phyloP scores from a whole-genome alignment of 2,888 invertebrate species.

The Agrotis exclamationis region DNA sequence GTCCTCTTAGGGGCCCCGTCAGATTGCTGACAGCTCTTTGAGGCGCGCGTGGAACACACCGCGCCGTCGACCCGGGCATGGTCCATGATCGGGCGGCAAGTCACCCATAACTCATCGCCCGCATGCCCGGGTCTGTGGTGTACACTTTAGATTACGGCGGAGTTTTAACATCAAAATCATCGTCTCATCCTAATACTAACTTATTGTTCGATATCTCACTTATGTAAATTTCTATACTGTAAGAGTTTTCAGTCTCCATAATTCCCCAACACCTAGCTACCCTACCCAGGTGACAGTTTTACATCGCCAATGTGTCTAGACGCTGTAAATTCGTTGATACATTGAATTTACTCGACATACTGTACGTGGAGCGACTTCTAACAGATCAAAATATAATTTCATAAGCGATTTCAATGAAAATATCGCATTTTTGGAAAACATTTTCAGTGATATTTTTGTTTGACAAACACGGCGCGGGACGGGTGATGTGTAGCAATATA shows the following conservation, averaged over 20 bases:
- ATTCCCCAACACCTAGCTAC: slow-evolving; percentile 17
- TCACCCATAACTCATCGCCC: too few relatives aligned
- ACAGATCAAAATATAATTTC: slow-evolving; percentile 49
- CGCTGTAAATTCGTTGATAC: slow-evolving; percentile 67
- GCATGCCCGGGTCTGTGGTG: too few relatives aligned
- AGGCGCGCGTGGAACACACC: too few relatives aligned
- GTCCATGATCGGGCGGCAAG: too few relatives aligned
- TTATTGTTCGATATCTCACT: too few relatives aligned
- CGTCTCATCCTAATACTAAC: too few relatives aligned
- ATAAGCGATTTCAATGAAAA: slow-evolving; percentile 48
- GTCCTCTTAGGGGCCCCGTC: too few relatives aligned
- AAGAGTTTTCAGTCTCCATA: not conserved
- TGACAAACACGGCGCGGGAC: slow-evolving; percentile 36
- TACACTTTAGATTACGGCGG: too few relatives aligned
- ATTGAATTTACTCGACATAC: slow-evolving; percentile 59
- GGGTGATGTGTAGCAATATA: slow-evolving; percentile 25
- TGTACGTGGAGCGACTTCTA: slow-evolving; percentile 35
- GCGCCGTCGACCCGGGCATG: too few relatives aligned
- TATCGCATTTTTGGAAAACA: slow-evolving; percentile 28
- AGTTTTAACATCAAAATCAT: too few relatives aligned
- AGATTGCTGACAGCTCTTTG: too few relatives aligned
- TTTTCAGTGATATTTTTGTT: slow-evolving; percentile 42
- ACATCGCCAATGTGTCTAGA: slow-evolving; percentile 68
- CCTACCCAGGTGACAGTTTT: slow-evolving; percentile 52
- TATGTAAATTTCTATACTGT: too few relatives aligned